Evolutionary conservation across 2,888 invertebrate genomes (phyloP).

Genomic region (Hemistola chrysoprasaria): DNA sequence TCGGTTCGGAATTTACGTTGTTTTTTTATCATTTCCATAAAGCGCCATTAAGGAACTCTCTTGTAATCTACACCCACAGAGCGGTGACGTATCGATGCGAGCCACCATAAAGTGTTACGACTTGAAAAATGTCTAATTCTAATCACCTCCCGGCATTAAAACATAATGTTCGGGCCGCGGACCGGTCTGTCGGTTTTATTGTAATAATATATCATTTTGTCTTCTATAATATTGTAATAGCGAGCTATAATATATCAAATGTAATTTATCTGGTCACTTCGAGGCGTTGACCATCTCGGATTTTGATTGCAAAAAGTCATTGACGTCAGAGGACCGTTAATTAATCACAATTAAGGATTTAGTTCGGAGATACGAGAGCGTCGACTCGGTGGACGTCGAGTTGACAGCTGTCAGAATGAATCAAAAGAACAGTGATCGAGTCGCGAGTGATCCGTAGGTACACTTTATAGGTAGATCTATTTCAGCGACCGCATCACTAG

Average conservation of each 20-base stretch:
- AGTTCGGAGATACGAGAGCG: constrained; percentile 11
- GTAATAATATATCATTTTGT: constrained; percentile 69
- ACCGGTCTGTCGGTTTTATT: constrained; percentile 58
- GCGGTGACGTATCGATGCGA: constrained; percentile 49
- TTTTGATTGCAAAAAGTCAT: constrained; percentile 24
- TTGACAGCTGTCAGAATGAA: constrained; percentile 25
- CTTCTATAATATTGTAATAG: constrained; percentile 57
- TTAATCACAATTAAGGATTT: constrained; percentile 18
- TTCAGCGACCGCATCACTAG: constrained; percentile 16
- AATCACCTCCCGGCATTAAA: constrained; percentile 66
- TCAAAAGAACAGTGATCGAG: constrained; percentile 22
- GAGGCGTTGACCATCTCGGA: constrained; percentile 57
- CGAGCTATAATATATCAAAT: constrained; percentile 59
- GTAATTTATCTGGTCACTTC: constrained; percentile 69
- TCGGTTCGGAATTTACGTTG: constrained; percentile 42
- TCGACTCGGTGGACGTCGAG: constrained; percentile 12
- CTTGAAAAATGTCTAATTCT: constrained; percentile 65
- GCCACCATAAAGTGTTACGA: constrained; percentile 35
- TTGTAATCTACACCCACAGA: constrained; percentile 61
- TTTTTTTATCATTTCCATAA: constrained; percentile 45
- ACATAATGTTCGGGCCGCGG: constrained; percentile 58
- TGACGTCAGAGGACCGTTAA: constrained; percentile 17
- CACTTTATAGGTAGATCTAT: constrained; percentile 24
- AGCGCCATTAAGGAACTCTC: constrained; percentile 51
- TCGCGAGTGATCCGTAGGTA: constrained; percentile 13